phyloP scores from a whole-genome alignment of 2,888 invertebrate species.

The Hyalella azteca region DNA sequence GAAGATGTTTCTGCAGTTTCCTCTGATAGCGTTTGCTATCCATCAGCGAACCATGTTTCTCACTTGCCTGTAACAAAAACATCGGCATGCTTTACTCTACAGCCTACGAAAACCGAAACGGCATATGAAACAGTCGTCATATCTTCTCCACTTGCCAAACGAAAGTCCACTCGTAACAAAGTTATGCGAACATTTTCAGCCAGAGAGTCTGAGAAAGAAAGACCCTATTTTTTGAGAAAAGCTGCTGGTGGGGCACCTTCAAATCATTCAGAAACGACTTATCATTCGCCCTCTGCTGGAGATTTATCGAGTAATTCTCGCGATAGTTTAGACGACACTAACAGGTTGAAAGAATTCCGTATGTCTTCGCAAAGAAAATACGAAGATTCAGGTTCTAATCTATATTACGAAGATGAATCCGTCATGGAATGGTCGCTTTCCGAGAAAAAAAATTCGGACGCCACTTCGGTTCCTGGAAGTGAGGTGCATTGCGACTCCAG shows the following conservation, averaged over 20 bases:
- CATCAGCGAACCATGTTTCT: too few species aligned
- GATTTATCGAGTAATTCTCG: background rate
- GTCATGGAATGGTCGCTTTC: too few species aligned
- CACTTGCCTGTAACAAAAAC: background rate
- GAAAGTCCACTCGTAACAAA: background rate
- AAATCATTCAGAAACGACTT: background rate
- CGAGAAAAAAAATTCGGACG: too few species aligned
- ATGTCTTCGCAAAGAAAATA: too few species aligned
- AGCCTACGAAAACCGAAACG: background rate
- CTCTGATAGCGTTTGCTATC: too few species aligned
- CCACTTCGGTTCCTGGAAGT: too few species aligned
- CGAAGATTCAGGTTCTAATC: too few species aligned
- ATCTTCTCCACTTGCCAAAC: background rate
- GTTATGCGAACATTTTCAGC: slow-evolving; percentile 20
- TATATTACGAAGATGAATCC: too few species aligned
- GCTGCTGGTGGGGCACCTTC: background rate
- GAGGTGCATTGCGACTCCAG: too few species aligned
- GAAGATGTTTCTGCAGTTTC: too few species aligned
- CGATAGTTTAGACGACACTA: too few species aligned
- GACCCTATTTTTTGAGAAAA: background rate
- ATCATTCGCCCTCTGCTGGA: background rate
- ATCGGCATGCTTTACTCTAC: background rate
- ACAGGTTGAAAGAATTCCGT: too few species aligned
- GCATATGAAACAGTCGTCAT: background rate
- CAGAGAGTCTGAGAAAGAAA: background rate